These are phyloP conservation scores for Oenanthe melanoleuca DNA, from an alignment of 2,113 vertebrate genomes.

Conservation along the genomic window DNA sequence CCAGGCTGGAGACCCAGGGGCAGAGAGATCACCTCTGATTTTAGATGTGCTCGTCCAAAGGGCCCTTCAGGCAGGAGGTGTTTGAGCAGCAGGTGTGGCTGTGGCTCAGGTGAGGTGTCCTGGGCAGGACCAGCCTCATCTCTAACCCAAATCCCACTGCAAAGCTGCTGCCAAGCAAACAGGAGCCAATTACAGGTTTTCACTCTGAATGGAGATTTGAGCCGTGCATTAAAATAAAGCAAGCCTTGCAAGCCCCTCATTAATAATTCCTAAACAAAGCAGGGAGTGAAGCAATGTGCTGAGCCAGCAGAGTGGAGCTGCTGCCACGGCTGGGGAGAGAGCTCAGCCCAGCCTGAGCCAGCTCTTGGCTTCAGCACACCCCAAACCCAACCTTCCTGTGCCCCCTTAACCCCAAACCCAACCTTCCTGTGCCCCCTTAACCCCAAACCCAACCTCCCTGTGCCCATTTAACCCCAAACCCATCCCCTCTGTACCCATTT, in stretches of 20 bases:
- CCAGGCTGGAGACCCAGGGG: not conserved
- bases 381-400: not conserved
- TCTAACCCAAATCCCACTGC: not conserved
- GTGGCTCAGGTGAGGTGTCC: not conserved
- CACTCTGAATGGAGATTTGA: not conserved
- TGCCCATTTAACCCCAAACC: too few relatives aligned
- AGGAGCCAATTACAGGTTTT: not conserved
- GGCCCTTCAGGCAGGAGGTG: not conserved
- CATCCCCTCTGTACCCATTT: too few relatives aligned
- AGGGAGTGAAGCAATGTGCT: not conserved
- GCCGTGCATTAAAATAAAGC: not conserved
- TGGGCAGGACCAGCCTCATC: not conserved
- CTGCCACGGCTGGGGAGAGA: not conserved
- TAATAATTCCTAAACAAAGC: slow-evolving; percentile 37
- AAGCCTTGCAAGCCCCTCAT: not conserved
- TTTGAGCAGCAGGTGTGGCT: not conserved
- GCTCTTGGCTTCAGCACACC: not conserved
- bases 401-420: too few relatives aligned
- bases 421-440: not conserved
- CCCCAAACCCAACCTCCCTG: too few relatives aligned
- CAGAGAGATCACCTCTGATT: not conserved
- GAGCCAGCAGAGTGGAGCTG: not conserved
- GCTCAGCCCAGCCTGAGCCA: not conserved
- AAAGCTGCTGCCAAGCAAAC: not conserved
- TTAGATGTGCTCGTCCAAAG: not conserved